Percentiles rank a stretch among this genome's conserved stretches.
Evolutionary conservation across 2,888 invertebrate species (phyloP).

Genomic region (Neoitamus cyanurus): DNA sequence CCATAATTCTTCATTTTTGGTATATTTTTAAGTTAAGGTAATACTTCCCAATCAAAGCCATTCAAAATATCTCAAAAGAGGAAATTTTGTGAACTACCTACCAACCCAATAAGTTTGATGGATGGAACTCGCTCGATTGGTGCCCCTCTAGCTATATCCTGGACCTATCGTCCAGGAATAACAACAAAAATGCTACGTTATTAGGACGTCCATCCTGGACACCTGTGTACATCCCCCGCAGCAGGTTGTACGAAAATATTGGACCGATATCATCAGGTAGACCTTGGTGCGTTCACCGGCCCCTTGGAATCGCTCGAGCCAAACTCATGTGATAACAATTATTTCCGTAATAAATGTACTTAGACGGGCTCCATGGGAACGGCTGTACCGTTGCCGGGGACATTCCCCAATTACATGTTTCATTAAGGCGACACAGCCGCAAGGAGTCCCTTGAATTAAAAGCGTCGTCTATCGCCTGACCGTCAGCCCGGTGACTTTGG

Average conservation of each 20-base stretch:
- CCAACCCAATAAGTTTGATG: too few species aligned
- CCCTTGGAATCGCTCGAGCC: not conserved
- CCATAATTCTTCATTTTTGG: too few species aligned
- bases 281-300: not conserved
- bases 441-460: not conserved
- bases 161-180: not conserved
- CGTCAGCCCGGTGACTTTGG: not conserved
- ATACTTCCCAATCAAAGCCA: too few species aligned
- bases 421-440: not conserved
- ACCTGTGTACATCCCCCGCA: not conserved
- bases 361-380: not conserved
- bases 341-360: not conserved
- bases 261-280: not conserved
- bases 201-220: not conserved
- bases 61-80: too few species aligned
- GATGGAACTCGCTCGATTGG: not conserved
- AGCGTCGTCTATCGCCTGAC: not conserved
- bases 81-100: too few species aligned
- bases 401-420: not conserved
- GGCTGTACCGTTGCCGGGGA: not conserved
- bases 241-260: not conserved
- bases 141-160: not conserved
- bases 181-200: not conserved
- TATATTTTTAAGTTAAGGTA: too few species aligned
- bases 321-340: not conserved